Conservation (phyloP, 2,888 invertebrate species). For the Ichneumoninae sp. region DNA sequence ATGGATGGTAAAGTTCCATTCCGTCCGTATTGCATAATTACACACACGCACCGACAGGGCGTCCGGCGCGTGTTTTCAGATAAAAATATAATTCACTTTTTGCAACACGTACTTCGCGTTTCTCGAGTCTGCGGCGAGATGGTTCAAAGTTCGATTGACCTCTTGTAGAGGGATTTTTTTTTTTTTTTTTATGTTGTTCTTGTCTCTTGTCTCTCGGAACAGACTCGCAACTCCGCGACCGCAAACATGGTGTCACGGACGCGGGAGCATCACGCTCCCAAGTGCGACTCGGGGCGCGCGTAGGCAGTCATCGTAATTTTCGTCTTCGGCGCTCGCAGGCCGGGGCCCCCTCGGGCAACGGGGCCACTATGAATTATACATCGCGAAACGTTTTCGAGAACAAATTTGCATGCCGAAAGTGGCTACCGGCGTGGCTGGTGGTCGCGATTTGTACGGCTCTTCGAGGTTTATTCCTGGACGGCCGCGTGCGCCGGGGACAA, state of each 20-base stretch:
- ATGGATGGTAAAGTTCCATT: constrained; percentile 31
- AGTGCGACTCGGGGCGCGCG: constrained; percentile 5
- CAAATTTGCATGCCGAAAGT: constrained; percentile 77
- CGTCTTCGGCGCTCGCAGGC: constrained; percentile 5
- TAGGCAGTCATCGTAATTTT: constrained; percentile 17
- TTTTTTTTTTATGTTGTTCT: not conserved
- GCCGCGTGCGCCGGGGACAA: constrained; percentile 54
- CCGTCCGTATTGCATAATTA: constrained; percentile 59
- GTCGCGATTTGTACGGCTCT: not conserved
- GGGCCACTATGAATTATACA: constrained; percentile 76
- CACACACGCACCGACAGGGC: constrained; percentile 6
- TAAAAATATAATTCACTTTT: not conserved
- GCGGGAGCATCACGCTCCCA: constrained; percentile 62
- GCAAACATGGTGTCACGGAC: constrained; percentile 75
- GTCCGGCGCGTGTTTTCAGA: not conserved
- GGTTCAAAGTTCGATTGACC: no score
- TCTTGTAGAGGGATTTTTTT: no score
- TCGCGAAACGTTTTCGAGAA: constrained; percentile 74
- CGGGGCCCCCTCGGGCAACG: not conserved
- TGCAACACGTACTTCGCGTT: not conserved
- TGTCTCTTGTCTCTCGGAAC: not conserved
- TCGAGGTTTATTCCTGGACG: constrained; percentile 63
- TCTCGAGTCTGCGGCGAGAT: not conserved
- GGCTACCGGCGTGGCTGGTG: constrained; percentile 70
- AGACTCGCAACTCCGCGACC: constrained; percentile 52